Conservation (phyloP, 2,797 vertebrate species). For the Enteromius unitaeniatus region DNA sequence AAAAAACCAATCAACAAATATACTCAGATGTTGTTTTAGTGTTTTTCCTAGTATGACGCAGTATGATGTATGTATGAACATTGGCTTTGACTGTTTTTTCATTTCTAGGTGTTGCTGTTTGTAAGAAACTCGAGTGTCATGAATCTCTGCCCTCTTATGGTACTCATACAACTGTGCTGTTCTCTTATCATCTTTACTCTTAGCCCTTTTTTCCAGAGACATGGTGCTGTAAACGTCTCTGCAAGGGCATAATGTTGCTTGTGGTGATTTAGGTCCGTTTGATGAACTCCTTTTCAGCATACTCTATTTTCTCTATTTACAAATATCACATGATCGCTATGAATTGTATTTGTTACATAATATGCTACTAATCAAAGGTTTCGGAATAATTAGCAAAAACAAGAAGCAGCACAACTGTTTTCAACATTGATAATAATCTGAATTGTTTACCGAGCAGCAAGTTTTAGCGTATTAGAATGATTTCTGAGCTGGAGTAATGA, state of each 20-base stretch:
- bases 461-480: background rate
- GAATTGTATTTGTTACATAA: background rate
- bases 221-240: background rate
- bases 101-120: slow-evolving; percentile 69
- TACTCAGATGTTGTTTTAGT: background rate
- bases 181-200: background rate
- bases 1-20: background rate
- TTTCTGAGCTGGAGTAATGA: background rate
- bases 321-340: background rate
- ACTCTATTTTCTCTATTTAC: background rate
- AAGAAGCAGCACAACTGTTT: background rate
- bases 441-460: background rate
- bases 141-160: slow-evolving; percentile 64
- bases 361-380: background rate
- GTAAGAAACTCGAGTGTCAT: slow-evolving; percentile 59
- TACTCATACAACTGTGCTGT: slow-evolving; percentile 47
- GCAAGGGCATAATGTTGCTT: background rate
- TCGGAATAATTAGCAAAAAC: background rate
- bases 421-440: background rate
- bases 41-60: no score
- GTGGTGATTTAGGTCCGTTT: background rate
- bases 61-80: no score
- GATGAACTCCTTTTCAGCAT: background rate
- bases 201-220: background rate
- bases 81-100: slow-evolving; percentile 57